Percentiles rank a stretch among this genome's conserved stretches.
phyloP scores from a whole-genome alignment of 2,888 invertebrate genomes.

The Lepidocyrtoides sp. region DNA sequence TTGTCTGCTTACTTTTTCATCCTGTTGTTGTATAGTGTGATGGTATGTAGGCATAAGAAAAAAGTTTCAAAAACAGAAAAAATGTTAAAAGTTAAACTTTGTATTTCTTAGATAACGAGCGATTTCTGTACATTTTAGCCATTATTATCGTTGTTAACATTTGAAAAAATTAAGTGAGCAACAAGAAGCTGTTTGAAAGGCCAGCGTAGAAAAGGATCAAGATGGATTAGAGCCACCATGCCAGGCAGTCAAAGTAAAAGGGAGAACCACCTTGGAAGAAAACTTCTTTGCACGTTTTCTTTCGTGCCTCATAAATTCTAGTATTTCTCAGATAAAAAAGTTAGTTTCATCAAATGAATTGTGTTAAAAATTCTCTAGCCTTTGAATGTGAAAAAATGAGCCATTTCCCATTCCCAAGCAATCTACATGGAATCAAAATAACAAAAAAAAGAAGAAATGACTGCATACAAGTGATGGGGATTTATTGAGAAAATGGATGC shows the following conservation, averaged over 20 bases:
- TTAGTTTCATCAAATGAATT: constrained; percentile 43
- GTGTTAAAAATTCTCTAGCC: background rate
- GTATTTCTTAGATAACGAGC: background rate
- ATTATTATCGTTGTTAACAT: background rate
- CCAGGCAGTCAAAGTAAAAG: constrained; percentile 63
- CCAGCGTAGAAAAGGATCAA: constrained; percentile 29
- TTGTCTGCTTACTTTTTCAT: background rate
- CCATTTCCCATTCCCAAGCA: constrained; percentile 25
- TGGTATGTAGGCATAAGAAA: background rate
- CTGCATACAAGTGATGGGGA: too few relatives aligned
- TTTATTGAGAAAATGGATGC: too few relatives aligned
- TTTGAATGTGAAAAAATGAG: background rate
- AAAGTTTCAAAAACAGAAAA: too few relatives aligned
- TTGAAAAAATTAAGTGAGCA: background rate
- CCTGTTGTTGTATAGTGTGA: background rate
- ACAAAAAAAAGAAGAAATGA: background rate
- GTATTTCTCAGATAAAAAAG: constrained; percentile 46
- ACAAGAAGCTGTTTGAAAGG: constrained; percentile 11
- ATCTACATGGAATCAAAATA: constrained; percentile 37
- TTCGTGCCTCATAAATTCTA: constrained; percentile 82
- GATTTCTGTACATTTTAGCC: background rate
- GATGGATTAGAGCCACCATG: constrained; percentile 77
- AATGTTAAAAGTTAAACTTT: too few relatives aligned
- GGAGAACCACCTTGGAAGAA: constrained; percentile 75
- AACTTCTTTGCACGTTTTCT: constrained; percentile 69